These are phyloP conservation scores for Thaumetopoea pityocampa DNA, from an alignment of 1,140 invertebrate genomes.

Conservation along the genomic window DNA sequence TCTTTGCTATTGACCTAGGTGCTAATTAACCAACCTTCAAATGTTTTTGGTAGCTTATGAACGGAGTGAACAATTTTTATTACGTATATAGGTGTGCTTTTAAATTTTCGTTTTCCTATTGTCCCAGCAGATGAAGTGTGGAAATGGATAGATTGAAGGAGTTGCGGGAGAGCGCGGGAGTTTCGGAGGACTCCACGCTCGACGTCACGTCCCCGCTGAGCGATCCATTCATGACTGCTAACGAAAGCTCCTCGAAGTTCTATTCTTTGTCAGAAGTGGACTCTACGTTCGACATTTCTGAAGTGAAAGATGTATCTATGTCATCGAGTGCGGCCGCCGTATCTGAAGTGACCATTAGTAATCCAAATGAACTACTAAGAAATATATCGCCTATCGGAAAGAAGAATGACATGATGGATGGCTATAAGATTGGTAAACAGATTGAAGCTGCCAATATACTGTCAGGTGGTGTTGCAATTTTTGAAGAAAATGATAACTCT, in stretches of 20 bases:
- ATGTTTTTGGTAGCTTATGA: constrained; percentile 42
- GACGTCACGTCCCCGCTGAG: constrained; percentile 52
- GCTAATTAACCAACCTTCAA: constrained; percentile 65
- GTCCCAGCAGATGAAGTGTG: constrained; percentile 67
- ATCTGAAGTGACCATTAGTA: constrained; percentile 28
- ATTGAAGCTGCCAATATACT: constrained; percentile 69
- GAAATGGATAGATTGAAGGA: constrained; percentile 69
- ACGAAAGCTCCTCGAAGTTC: constrained; percentile 65
- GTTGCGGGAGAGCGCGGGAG: constrained; percentile 54
- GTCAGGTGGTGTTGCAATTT: constrained; percentile 69
- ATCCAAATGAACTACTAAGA: constrained; percentile 39
- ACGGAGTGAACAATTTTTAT: constrained; percentile 11
- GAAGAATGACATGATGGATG: constrained; percentile 47
- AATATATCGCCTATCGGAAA: constrained; percentile 58
- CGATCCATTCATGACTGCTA: constrained; percentile 64
- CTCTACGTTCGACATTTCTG: constrained; percentile 51
- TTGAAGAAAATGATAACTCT: constrained; percentile 73
- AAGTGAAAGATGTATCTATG: constrained; percentile 45
- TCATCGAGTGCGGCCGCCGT: constrained; percentile 25
- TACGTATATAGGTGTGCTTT: constrained; percentile 4
- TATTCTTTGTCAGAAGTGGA: constrained; percentile 68
- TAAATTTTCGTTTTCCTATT: constrained; percentile 34
- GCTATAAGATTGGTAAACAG: constrained; percentile 61
- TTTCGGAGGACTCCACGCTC: constrained; percentile 50
- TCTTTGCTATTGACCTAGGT: constrained; percentile 70